Base-by-base conservation (phyloP, 2,113 vertebrate genomes). In the Neodon shergylaensis region DNA sequence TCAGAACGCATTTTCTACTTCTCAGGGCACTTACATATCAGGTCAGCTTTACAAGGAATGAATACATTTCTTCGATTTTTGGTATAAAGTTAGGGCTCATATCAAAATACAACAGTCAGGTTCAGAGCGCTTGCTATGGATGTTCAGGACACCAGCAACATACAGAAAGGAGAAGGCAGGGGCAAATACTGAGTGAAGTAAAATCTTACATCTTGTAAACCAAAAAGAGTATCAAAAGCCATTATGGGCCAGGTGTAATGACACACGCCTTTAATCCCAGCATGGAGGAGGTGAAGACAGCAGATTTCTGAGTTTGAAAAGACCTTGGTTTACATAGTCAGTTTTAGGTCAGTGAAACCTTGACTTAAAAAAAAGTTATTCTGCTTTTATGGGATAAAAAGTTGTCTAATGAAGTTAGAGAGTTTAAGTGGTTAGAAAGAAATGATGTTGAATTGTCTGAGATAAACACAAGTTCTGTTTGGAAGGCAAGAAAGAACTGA, bases 401-500 rank as follows among this genome's bases (percentile, higher is more conserved):
- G 24, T 65, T 39, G 44, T 76, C 3, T 0, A 16, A 39, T 44
- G 19, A 90, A 90, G 49, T 74, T 88, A 79, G 78, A 81, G 4
- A 79, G 26, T 74, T 93, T 90, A 6, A 22, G 44, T 94, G 26
- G 33, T n/a, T 91, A 65, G 39, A 90, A 74, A 95, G 24, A 87
- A 78, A 36, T 58, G 84, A 33, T 88, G 33, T 3, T 58, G 44
- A 95, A 79, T 87, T 83, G n/a, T 47, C 12, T 44, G 78, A 88
- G 36, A 94, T 24, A 93, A 70, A 17, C 26, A 68, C 58, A 33
- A 4, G 1, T 26, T 79, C 74, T 16, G 12, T 58, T 78, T 96
- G 3, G 79, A 94, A 96, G 1, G 19, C 66, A 85, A 65, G 47
- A 68, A 87, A 94, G 7, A 94, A 89, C 13, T 92, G 61, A 44